Base-by-base conservation (phyloP, 2,888 invertebrate genomes). In the Drosophila subquinaria region DNA sequence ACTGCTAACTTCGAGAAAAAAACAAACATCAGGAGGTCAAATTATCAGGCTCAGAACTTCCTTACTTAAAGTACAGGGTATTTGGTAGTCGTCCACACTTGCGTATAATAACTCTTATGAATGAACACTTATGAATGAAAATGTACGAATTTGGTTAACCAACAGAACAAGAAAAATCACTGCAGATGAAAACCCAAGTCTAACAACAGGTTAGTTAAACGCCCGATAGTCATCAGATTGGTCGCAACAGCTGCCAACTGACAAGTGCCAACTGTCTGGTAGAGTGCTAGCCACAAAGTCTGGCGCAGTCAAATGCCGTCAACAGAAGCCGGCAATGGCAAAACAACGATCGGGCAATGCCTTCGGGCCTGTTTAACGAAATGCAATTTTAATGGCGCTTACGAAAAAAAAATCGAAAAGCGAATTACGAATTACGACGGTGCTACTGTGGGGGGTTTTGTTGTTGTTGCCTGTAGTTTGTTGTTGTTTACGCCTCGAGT, bases 341-440 rank as follows among this genome's bases (percentile, higher is more conserved):
- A 48, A n/a, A 45, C 17, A 17, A 17, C 13, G 42, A 56, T 56
- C 52, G 48, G 33, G 45, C 63, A 51, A 51, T 57, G 66, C 53
- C 56, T 70, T 36, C 20, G 78, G 71, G 81, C 75, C 76, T 68
- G 78, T 83, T 85, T 72, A 81, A 64, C 72, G 73, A 81, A 82
- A 83, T 86, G 84, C 84, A 84, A 86, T 84, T 86, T 84, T 84
- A 84, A 84, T 84, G 84, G 81, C 84, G 84, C 80, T 77, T 81
- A 75, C 77, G 70, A 81, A 69, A 77, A 81, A 75, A 69, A 73
- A 70, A 76, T 55, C 65, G 56, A 66, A 71, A 61, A 61, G 61
- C 27, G 40, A 53, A 53, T 27, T 27, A 13, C 68, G 68, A 81
- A 81, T 79, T 62, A 82, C 69, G 10, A 4, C 64, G 30, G 8